Percentiles rank a stretch among this genome's conserved stretches.
These are phyloP conservation scores for Autographa pulchrina DNA, from an alignment of 2,888 invertebrate genomes.

Conservation along the genomic window DNA sequence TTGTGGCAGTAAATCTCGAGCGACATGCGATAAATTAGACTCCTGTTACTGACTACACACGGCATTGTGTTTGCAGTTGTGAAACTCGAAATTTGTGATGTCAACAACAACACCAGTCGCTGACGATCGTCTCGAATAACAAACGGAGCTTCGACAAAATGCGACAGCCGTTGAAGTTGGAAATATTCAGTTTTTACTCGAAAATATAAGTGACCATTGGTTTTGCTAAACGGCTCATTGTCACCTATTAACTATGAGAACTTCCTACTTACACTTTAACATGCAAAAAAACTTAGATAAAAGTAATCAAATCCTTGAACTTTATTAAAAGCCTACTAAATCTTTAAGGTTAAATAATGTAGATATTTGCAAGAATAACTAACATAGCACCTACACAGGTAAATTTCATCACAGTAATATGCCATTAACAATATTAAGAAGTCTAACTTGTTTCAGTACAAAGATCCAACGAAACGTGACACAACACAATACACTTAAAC, in stretches of 20 bases:
- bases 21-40: constrained; percentile 76
- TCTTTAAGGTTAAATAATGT: no score
- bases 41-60: constrained; percentile 62
- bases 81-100: constrained; percentile 39
- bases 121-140: constrained; percentile 30
- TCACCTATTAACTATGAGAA: no score
- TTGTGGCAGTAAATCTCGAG: constrained; percentile 73
- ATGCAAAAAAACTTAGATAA: no score
- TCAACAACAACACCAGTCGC: constrained; percentile 32
- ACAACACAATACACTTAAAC: constrained; percentile 17
- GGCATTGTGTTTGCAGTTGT: constrained; percentile 46
- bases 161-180: neutral
- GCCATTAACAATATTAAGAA: no score
- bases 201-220: neutral
- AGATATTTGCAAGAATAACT: no score
- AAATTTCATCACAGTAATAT: no score
- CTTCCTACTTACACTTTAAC: no score
- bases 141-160: constrained; percentile 6
- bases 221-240: no score
- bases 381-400: no score
- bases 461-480: constrained; percentile 24
- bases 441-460: neutral
- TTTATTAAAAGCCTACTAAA: no score
- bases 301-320: no score
- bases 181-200: neutral